Conservation (phyloP, 1,140 invertebrate species). For the Myzus persicae region DNA sequence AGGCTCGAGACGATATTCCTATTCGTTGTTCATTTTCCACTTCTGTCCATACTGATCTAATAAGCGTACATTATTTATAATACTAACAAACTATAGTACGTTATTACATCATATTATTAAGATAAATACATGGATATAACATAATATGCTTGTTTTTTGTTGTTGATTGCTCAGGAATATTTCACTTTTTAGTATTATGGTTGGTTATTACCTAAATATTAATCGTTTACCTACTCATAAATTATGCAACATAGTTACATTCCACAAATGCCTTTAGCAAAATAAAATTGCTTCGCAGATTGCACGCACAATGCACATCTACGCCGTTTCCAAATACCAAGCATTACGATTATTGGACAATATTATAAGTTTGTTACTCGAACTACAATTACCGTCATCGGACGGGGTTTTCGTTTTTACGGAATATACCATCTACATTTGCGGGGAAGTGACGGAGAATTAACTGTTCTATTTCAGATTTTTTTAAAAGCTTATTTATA, state of each 20-base stretch:
- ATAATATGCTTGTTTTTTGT: background rate
- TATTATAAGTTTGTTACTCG: background rate
- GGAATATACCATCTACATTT: background rate
- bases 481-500: slow-evolving; percentile 42
- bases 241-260: background rate
- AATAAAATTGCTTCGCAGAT: background rate
- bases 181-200: background rate
- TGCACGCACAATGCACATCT: background rate
- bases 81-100: background rate
- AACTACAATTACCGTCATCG: background rate
- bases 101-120: background rate
- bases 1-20: background rate
- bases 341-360: background rate
- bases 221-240: background rate
- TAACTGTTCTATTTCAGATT: background rate
- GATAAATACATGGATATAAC: background rate
- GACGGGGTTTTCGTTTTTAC: background rate
- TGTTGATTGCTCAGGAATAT: background rate
- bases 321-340: background rate
- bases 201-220: background rate
- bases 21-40: background rate
- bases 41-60: background rate
- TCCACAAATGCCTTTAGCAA: background rate
- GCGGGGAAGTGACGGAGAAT: background rate
- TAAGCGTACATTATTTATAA: background rate